These are phyloP conservation scores for Drosophila pectinifera DNA, from an alignment of 1,140 invertebrate species.

Conservation along the genomic window DNA sequence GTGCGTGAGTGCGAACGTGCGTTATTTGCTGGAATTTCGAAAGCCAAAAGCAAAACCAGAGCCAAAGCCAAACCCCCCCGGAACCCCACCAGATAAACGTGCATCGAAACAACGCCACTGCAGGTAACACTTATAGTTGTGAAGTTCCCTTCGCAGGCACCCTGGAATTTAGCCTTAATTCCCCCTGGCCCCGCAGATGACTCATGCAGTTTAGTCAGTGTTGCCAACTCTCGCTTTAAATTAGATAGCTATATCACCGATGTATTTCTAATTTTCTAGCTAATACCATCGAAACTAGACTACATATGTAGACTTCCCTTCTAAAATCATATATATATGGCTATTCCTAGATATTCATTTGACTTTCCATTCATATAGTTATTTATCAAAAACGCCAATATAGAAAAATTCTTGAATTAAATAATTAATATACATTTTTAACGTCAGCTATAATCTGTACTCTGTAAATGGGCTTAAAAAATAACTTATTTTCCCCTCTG, in stretches of 20 bases:
- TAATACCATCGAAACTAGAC: too few relatives aligned
- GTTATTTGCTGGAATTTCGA: conserved; percentile 7
- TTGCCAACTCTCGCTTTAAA: background rate
- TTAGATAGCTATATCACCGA: background rate
- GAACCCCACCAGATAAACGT: background rate
- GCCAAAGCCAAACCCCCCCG: background rate
- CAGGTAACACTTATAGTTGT: conserved; percentile 5
- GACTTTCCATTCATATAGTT: background rate
- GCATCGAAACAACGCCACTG: background rate
- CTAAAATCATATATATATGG: too few relatives aligned
- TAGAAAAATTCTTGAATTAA: background rate
- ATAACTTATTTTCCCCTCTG: too few relatives aligned
- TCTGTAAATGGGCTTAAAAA: too few relatives aligned
- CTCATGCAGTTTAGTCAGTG: conserved; percentile 12
- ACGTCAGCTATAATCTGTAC: too few relatives aligned
- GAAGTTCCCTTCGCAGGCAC: background rate
- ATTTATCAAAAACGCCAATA: background rate
- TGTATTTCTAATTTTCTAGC: background rate
- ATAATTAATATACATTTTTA: too few relatives aligned
- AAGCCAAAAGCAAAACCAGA: background rate
- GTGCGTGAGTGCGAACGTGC: conserved; percentile 40
- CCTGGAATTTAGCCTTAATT: conserved; percentile 2
- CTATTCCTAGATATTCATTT: too few relatives aligned
- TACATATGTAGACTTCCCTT: too few relatives aligned
- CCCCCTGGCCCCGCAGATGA: conserved; percentile 4